phyloP scores from a whole-genome alignment of 2,888 invertebrate genomes.

The Drosophila percnosoma region DNA sequence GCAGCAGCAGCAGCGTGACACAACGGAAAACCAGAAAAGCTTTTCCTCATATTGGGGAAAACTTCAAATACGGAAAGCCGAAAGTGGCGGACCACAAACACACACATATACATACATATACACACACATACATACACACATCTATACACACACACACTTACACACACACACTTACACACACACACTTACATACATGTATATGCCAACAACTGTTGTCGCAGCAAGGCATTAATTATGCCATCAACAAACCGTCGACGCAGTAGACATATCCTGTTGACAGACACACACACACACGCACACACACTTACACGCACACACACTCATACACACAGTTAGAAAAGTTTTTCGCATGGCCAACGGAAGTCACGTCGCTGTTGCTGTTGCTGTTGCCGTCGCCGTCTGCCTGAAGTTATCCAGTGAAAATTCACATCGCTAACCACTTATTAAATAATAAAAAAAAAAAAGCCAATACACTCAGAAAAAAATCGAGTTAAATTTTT shows the following conservation, averaged over 20 bases:
- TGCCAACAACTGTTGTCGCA: conserved; percentile 51
- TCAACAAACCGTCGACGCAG: conserved; percentile 62
- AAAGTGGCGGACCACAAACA: conserved; percentile 25
- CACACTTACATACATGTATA: neutral
- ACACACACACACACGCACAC: conserved; percentile 14
- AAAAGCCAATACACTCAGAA: conserved; percentile 12
- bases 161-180: no score
- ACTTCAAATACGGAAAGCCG: conserved; percentile 57
- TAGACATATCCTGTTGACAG: conserved; percentile 74
- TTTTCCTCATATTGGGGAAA: conserved; percentile 39
- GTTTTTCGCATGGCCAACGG: conserved; percentile 70
- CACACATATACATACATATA: no score
- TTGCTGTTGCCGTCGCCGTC: conserved; percentile 23
- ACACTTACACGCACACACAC: conserved; percentile 10
- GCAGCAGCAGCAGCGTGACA: neutral
- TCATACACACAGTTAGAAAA: conserved; percentile 28
- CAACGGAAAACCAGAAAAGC: conserved; percentile 54
- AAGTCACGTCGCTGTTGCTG: conserved; percentile 60
- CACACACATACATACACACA: neutral
- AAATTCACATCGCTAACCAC: conserved; percentile 50
- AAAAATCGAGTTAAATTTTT: neutral
- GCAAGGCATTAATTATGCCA: conserved; percentile 75
- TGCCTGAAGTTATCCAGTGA: conserved; percentile 55
- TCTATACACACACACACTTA: neutral
- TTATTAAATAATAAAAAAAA: conserved; percentile 59